A percentile compares a stretch with the other conserved stretches of the same genome.
Conservation (phyloP, 2,797 vertebrate genomes). For the Siniperca scherzeri region DNA sequence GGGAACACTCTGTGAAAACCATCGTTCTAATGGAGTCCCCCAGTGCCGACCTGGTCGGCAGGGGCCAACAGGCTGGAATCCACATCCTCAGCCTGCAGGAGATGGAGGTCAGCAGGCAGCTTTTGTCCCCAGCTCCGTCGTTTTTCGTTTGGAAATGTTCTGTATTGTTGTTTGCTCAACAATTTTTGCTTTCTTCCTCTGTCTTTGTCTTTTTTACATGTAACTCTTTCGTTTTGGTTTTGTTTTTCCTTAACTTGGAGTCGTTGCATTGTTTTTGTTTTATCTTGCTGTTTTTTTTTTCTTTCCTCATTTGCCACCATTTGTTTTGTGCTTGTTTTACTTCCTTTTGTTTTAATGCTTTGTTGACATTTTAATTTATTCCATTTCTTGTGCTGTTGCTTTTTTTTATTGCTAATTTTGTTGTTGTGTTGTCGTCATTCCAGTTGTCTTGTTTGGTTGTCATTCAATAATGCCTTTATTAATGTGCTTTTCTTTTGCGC, state of each 20-base stretch:
- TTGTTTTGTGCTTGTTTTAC: background rate
- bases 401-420: background rate
- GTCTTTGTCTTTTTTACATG: background rate
- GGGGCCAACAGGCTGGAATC: constrained; percentile 87
- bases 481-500: constrained; percentile 24
- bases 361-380: background rate
- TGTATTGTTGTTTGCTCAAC: background rate
- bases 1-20: constrained; percentile 84
- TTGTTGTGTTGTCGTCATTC: background rate
- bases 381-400: background rate
- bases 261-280: background rate
- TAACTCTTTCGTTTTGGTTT: background rate
- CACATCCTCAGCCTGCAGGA: constrained; percentile 89
- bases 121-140: background rate
- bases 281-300: background rate
- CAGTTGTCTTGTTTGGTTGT: background rate
- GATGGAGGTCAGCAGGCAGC: constrained; percentile 86
- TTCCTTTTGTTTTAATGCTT: background rate
- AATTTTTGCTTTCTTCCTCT: background rate
- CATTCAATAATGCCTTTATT: background rate
- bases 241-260: background rate
- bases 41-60: constrained; percentile 82
- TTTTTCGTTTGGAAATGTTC: background rate
- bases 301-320: background rate
- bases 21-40: constrained; percentile 91